Conservation (phyloP, 2,113 vertebrate species). For the Pollimyrus isidori region DNA sequence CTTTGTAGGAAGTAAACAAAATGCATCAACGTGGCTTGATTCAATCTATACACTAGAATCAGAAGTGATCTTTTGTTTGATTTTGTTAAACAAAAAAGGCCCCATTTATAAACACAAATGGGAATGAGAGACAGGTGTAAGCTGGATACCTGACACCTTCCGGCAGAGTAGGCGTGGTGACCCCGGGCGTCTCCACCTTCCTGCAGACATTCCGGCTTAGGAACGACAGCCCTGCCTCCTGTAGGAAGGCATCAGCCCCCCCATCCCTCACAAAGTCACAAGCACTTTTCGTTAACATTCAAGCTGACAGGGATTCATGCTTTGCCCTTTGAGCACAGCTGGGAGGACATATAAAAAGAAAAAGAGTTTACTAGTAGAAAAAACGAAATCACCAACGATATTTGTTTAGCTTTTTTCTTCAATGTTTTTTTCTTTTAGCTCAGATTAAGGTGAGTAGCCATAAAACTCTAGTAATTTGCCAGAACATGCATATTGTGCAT, state of each 20-base stretch:
- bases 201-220: not conserved
- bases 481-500: not conserved
- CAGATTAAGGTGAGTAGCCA: not conserved
- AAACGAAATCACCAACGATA: not conserved
- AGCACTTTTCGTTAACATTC: not conserved
- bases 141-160: not conserved
- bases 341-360: not conserved
- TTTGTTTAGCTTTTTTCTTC: not conserved
- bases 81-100: not conserved
- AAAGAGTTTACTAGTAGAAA: not conserved
- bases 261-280: not conserved
- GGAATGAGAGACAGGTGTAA: not conserved
- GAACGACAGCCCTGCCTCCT: not conserved
- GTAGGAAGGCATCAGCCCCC: not conserved
- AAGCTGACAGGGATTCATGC: conserved; percentile 4
- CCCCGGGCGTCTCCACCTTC: not conserved
- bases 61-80: not conserved
- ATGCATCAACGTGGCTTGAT: not conserved
- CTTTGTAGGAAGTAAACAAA: not conserved
- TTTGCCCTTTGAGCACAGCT: conserved; percentile 3
- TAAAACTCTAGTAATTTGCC: not conserved
- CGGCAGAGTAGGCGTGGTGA: not conserved
- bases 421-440: not conserved
- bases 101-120: not conserved
- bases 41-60: not conserved